Evolutionary conservation across 2,797 vertebrate species (phyloP).

Genomic region (Scleropages formosus): DNA sequence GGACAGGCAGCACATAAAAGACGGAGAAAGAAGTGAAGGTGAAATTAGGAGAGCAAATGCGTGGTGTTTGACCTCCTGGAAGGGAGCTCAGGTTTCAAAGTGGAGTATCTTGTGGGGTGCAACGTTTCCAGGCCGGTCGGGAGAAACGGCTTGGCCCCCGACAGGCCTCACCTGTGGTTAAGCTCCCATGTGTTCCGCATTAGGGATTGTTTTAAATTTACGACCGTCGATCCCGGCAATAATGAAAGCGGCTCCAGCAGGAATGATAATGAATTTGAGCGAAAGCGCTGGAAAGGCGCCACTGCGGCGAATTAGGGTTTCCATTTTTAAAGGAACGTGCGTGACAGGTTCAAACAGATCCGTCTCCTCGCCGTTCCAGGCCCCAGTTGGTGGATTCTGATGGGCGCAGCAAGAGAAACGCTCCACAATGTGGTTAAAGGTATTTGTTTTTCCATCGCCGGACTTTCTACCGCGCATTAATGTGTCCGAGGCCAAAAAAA

Average conservation of each 20-base stretch:
- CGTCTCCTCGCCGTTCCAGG: neutral
- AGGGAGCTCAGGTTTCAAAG: constrained; percentile 51
- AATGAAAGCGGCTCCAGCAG: constrained; percentile 56
- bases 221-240: constrained; percentile 50
- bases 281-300: constrained; percentile 66
- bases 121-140: constrained; percentile 45
- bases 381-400: neutral
- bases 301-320: constrained; percentile 65
- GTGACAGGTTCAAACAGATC: constrained; percentile 40
- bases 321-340: constrained; percentile 59
- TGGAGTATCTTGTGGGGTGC: constrained; percentile 47
- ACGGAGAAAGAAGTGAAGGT: constrained; percentile 13
- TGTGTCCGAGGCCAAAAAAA: too few species aligned
- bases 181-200: constrained; percentile 70
- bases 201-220: constrained; percentile 67
- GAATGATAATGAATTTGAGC: constrained; percentile 72
- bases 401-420: neutral
- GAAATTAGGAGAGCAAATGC: constrained; percentile 25
- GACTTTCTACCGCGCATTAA: too few species aligned
- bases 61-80: constrained; percentile 46
- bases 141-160: constrained; percentile 52
- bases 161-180: constrained; percentile 73
- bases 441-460: neutral
- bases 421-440: neutral
- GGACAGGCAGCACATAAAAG: neutral